phyloP scores from a whole-genome alignment of 35 echinoderm and acorn worm genomes.

The Ophiothrix spiculata region DNA sequence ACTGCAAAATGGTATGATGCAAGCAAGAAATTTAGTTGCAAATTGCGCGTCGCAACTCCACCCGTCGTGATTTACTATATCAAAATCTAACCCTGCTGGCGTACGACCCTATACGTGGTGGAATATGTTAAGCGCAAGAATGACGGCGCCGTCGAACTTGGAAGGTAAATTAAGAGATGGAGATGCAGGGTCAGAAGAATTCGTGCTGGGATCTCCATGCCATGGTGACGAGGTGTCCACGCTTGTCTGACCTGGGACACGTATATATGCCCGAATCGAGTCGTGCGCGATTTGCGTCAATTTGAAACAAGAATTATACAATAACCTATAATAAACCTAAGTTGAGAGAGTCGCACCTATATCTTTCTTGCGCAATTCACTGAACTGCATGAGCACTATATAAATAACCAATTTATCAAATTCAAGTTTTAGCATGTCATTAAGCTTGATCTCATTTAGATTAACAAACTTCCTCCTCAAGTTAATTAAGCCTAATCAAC shows the following conservation, averaged over 20 bases:
- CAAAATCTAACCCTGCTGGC: neutral
- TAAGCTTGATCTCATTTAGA: no score
- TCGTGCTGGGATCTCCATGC: neutral
- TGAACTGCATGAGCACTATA: no score
- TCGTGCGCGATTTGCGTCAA: no score
- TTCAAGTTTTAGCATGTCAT: no score
- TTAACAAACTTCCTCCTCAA: no score
- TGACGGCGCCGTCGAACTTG: neutral
- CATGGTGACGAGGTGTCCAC: constrained; percentile 6
- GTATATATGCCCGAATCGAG: no score
- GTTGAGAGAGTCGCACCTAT: no score
- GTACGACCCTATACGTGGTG: constrained; percentile 10
- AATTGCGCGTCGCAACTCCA: neutral
- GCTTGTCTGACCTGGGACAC: neutral
- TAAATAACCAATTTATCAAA: no score
- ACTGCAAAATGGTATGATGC: neutral
- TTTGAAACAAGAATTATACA: no score
- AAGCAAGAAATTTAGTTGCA: neutral
- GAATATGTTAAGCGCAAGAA: neutral
- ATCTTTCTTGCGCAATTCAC: no score
- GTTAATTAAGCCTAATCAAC: no score
- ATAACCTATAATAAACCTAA: no score
- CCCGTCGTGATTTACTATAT: neutral
- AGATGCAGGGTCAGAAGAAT: neutral
- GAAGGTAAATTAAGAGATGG: neutral